phyloP scores from a whole-genome alignment of 2,888 invertebrate genomes.

The Cremastinae sp. region DNA sequence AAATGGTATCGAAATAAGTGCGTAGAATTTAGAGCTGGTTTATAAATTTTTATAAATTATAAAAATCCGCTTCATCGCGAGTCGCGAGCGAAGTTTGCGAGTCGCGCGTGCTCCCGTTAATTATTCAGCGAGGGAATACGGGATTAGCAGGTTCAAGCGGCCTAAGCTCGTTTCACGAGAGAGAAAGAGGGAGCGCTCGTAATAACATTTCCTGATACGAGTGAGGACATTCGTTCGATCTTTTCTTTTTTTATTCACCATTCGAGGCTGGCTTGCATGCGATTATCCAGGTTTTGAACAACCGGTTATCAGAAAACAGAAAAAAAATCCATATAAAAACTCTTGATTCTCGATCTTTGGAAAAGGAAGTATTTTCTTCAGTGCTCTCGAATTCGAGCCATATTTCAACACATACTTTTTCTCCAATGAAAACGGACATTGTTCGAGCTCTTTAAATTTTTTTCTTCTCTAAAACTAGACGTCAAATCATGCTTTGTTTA shows the following conservation, averaged over 20 bases:
- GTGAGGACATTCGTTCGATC: constrained; percentile 33
- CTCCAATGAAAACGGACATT: no score
- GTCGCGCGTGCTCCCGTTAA: constrained; percentile 57
- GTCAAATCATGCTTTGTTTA: no score
- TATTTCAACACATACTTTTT: no score
- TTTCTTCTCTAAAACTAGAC: no score
- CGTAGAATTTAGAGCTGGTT: no score
- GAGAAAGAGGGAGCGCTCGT: constrained; percentile 29
- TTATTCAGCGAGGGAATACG: constrained; percentile 57
- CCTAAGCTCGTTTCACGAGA: constrained; percentile 52
- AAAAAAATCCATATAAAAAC: not conserved
- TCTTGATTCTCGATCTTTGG: not conserved
- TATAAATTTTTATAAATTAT: not conserved
- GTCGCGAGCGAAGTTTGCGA: no score
- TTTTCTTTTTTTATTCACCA: constrained; percentile 1
- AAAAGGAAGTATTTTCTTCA: no score
- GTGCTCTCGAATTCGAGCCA: no score
- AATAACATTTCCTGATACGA: constrained; percentile 56
- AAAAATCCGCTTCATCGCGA: not conserved
- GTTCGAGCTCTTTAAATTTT: no score
- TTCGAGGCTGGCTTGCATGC: constrained; percentile 8
- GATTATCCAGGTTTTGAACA: constrained; percentile 10
- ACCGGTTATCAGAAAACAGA: not conserved
- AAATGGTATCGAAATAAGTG: no score
- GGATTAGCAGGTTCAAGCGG: constrained; percentile 57